A percentile compares a stretch with the other conserved stretches of the same genome.
phyloP scores from a whole-genome alignment of 1,140 invertebrate species.

The Eumaeus atala region DNA sequence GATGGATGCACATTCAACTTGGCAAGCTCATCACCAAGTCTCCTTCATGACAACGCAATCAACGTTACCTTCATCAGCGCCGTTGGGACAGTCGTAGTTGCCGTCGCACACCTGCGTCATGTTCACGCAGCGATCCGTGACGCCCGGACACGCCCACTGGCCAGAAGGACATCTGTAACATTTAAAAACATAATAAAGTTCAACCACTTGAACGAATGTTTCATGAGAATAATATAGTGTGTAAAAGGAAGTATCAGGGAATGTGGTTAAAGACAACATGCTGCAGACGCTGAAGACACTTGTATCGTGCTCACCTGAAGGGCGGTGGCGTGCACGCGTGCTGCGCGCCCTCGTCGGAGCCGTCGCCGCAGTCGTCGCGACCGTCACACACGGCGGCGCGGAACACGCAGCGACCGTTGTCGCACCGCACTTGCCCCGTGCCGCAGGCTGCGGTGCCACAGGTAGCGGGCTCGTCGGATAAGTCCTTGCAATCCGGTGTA shows the following conservation, averaged over 20 bases:
- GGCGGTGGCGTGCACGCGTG: slow-evolving; percentile 85
- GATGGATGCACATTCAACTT: too few species aligned
- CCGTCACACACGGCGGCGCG: slow-evolving; percentile 97
- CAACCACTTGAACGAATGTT: not conserved
- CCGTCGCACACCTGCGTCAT: slow-evolving; percentile 88
- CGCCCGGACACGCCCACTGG: slow-evolving; percentile 90
- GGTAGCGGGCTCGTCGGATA: slow-evolving; percentile 90
- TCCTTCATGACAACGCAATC: too few species aligned
- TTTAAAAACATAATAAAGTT: too few species aligned
- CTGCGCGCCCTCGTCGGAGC: slow-evolving; percentile 89
- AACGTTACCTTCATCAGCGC: slow-evolving; percentile 89
- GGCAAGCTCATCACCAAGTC: too few species aligned
- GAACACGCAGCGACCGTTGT: slow-evolving; percentile 93
- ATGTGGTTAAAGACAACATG: too few species aligned
- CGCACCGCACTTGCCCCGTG: slow-evolving; percentile 87
- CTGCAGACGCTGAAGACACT: too few species aligned
- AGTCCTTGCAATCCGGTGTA: slow-evolving; percentile 92
- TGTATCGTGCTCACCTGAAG: slow-evolving; percentile 75
- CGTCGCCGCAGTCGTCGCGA: slow-evolving; percentile 95
- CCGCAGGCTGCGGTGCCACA: slow-evolving; percentile 87
- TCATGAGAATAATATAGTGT: too few species aligned
- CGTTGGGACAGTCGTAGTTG: slow-evolving; percentile 91
- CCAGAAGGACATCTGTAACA: slow-evolving; percentile 78
- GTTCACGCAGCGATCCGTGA: slow-evolving; percentile 85
- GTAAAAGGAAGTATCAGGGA: too few species aligned